These are phyloP conservation scores for Antechinus stuartii DNA, from an alignment of 2,113 vertebrate genomes.

Conservation along the genomic window DNA sequence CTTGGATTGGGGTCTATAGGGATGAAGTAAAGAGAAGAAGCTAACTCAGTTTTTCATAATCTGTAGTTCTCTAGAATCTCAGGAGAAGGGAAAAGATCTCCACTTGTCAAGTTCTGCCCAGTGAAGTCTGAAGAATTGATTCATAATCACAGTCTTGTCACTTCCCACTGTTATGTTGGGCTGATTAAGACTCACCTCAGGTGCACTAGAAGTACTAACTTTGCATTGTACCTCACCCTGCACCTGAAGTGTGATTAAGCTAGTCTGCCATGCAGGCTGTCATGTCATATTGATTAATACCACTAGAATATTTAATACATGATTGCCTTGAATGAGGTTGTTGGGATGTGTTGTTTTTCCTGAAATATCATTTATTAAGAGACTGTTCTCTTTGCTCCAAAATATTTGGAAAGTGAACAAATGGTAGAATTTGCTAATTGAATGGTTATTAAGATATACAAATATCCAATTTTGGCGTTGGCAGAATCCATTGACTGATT, in stretches of 20 bases:
- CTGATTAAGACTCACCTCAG: conserved; percentile 49
- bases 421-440: not conserved
- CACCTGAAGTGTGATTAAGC: conserved; percentile 51
- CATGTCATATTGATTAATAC: conserved; percentile 62
- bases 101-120: conserved; percentile 3
- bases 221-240: conserved; percentile 36
- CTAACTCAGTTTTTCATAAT: not conserved
- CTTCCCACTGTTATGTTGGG: not conserved
- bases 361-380: conserved; percentile 38
- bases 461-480: not conserved
- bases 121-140: not conserved
- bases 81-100: not conserved
- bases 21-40: not conserved
- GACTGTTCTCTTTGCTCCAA: conserved; percentile 29
- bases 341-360: conserved; percentile 8
- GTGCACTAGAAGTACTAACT: conserved; percentile 21
- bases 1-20: not conserved
- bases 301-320: conserved; percentile 46
- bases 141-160: fast-evolving
- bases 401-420: not conserved
- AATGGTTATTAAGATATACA: not conserved
- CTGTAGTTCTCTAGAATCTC: not conserved
- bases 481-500: not conserved
- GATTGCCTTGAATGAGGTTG: conserved; percentile 48
- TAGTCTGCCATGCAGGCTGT: conserved; percentile 16